These are phyloP conservation scores for Cetoscarus ocellatus DNA, from an alignment of 2,797 vertebrate species.

Conservation along the genomic window DNA sequence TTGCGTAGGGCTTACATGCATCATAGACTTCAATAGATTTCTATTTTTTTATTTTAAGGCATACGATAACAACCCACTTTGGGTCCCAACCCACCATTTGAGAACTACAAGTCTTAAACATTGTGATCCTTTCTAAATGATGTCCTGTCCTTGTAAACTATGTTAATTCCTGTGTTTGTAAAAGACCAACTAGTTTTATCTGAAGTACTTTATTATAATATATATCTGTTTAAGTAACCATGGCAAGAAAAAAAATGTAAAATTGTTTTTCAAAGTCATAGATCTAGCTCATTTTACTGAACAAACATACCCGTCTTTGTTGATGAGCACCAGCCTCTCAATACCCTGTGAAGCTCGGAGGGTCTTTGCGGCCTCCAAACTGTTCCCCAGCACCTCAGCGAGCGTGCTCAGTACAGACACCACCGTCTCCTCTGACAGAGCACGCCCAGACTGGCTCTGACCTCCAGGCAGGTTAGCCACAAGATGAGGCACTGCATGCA, in stretches of 20 bases:
- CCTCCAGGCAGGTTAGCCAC: slow-evolving; percentile 92
- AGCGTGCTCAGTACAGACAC: slow-evolving; percentile 95
- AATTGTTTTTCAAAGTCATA: not conserved
- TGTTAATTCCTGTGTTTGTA: too few relatives aligned
- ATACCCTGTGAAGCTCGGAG: slow-evolving; percentile 94
- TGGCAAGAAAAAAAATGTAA: not conserved
- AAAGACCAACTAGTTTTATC: too few relatives aligned
- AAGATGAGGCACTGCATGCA: slow-evolving; percentile 93
- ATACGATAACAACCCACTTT: too few relatives aligned
- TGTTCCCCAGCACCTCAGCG: slow-evolving; percentile 92
- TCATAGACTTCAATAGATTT: too few relatives aligned
- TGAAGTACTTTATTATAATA: too few relatives aligned
- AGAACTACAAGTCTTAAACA: too few relatives aligned
- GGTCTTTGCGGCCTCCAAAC: slow-evolving; percentile 94
- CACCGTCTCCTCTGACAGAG: slow-evolving; percentile 92
- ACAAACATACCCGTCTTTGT: slow-evolving; percentile 90
- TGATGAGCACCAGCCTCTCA: slow-evolving; percentile 96
- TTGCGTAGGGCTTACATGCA: too few relatives aligned
- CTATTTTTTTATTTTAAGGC: too few relatives aligned
- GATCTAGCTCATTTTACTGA: not conserved
- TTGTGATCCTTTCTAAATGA: too few relatives aligned
- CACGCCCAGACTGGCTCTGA: slow-evolving; percentile 87
- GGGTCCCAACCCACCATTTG: too few relatives aligned
- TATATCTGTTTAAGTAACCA: too few relatives aligned
- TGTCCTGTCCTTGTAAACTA: too few relatives aligned